Conservation (phyloP, 2,888 invertebrate species). For the Euspilapteryx auroguttella region DNA sequence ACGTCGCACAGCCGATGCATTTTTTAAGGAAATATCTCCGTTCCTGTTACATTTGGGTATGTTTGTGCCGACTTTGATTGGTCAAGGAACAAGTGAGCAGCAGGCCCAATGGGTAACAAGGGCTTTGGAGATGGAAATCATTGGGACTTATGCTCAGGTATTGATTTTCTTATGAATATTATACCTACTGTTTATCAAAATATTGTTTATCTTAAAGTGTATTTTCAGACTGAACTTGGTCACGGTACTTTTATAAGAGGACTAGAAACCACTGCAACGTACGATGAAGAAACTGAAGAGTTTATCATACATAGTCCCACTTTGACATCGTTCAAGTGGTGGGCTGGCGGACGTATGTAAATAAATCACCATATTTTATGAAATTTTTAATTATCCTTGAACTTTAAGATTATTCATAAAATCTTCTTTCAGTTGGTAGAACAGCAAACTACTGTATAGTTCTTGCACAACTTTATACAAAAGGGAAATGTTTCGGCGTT, state of each 20-base stretch:
- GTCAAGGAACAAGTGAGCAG: conserved; percentile 85
- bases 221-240: conserved; percentile 83
- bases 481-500: conserved; percentile 78
- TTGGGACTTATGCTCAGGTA: conserved; percentile 92
- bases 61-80: conserved; percentile 89
- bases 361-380: not conserved
- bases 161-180: not conserved
- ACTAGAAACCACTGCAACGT: conserved; percentile 90
- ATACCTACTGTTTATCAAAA: too few species aligned
- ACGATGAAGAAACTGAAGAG: conserved; percentile 79
- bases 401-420: not conserved
- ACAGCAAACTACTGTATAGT: conserved; percentile 89
- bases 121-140: conserved; percentile 78
- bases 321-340: conserved; percentile 91
- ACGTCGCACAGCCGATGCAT: conserved; percentile 46
- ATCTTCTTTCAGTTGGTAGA: conserved; percentile 74
- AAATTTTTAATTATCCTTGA: not conserved
- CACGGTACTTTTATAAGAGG: conserved; percentile 94
- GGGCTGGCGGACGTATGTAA: conserved; percentile 90
- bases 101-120: conserved; percentile 80
- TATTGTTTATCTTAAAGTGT: not conserved
- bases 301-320: conserved; percentile 88
- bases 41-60: conserved; percentile 81
- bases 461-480: conserved; percentile 82
- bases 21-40: conserved; percentile 72